Percentiles rank a stretch among this genome's conserved stretches.
Evolutionary conservation across 2,797 vertebrate genomes (phyloP).

Genomic region (Alauda arvensis): DNA sequence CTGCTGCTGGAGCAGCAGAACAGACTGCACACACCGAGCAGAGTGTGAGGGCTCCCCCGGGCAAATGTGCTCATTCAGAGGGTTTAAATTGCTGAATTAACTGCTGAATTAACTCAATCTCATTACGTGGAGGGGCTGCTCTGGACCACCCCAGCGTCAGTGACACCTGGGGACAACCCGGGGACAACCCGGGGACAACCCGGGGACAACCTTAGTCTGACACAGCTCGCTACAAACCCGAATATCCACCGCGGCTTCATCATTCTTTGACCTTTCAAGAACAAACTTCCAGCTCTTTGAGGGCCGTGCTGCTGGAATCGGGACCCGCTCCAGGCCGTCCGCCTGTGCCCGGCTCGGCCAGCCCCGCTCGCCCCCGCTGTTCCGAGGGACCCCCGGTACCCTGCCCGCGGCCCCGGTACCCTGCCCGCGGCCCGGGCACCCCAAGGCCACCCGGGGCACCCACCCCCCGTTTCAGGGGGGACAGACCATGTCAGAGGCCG

Average conservation of each 20-base stretch:
- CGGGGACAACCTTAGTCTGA: not conserved
- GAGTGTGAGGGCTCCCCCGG: accelerated
- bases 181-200: no score
- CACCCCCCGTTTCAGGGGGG: not conserved
- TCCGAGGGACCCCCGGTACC: no score
- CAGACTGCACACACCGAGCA: not conserved
- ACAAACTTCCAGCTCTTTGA: not conserved
- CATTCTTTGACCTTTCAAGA: not conserved
- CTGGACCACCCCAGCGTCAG: accelerated
- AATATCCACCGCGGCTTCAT: accelerated
- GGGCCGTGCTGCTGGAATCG: not conserved
- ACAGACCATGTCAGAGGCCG: not conserved
- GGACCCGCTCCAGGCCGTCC: no score
- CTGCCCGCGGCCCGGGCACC: accelerated
- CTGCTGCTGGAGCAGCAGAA: not conserved
- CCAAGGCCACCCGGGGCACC: no score
- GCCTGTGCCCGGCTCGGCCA: accelerated
- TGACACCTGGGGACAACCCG: not conserved
- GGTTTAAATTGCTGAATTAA: not conserved
- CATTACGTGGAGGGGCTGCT: accelerated
- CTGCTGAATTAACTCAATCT: not conserved
- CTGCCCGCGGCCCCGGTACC: not conserved
- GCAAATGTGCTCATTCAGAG: no score
- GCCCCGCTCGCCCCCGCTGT: not conserved
- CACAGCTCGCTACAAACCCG: accelerated